Evolutionary conservation across 1,140 invertebrate genomes (phyloP), one percentile per base, ranked within the genome.

Genomic region (Trissolcus basalis): DNA sequence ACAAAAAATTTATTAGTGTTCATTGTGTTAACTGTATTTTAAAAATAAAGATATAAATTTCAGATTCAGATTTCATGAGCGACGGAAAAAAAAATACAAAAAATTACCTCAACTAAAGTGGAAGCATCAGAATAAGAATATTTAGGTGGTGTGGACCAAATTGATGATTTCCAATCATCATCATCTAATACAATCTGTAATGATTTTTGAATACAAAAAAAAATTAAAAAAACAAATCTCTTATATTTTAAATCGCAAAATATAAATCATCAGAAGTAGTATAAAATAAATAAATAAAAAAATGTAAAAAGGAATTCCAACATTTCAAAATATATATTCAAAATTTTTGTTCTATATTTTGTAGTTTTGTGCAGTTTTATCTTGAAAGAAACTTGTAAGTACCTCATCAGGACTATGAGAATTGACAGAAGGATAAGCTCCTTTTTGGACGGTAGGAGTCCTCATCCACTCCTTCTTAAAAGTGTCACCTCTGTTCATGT

Each of bases 81-180:
- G n/a, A n/a, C n/a, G n/a, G n/a, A n/a, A n/a, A 8, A 45, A 59
- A 71, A 43, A 27, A 27, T 27, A 27, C 1, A 27, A 27, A 27
- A 27, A 27, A 27, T 78, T 79, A 86, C 81, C 53, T 88, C 81
- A 11, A 88, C 80, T 45, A 83, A 83, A 0, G 84, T 82, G 8
- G 77, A 65, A 14, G 77, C 60, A 53, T 83, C 80, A 44, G 80
- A 82, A 64, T 79, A 86, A 44, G 55, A 69, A 73, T 82, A 86
- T 59, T 85, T 83, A 11, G 85, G 80, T 19, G 86, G 83, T 15
- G 82, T 84, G 5, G 78, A 77, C 86, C 87, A 89, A 27, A 88
- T 79, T 11, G 85, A 87, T 9, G 84, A 87, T 67, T 83, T 81
- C 83, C 83, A 86, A 11, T 72, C 60, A 58, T 82, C 79, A 16